Base-by-base conservation (phyloP, 1,140 invertebrate genomes). In the Drosophila carrolli region DNA sequence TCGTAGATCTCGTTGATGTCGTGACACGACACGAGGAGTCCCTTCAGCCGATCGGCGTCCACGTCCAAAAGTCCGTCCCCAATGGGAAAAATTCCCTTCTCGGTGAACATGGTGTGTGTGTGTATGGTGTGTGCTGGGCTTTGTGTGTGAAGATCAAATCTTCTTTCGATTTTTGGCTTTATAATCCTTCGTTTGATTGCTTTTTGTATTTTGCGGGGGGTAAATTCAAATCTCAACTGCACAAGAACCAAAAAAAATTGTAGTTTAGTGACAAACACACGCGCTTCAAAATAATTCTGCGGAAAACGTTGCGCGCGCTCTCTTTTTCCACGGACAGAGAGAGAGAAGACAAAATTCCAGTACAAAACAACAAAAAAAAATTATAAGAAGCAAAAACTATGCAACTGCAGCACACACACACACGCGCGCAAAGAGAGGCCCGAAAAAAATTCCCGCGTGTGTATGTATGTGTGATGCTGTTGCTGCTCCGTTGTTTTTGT, bases 1-100 rank as follows among this genome's bases (percentile, higher is more conserved):
- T 95, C 93, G 92, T 95, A 95, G 63, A 95, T 93, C 81, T 94
- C 94, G 75, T 94, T 94, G 92, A 95, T 95, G 70, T 94, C 94
- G 84, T 94, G 94, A 55, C 53, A 55, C 81, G 93, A 93, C 66
- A 94, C 94, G 80, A 95, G 93, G 77, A 95, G 93, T 84, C 92
- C 93, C 59, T 93, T 93, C 72, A 95, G 92, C 80, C 93, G 92
- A 82, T 94, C 94, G 88, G 94, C 93, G 54, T 93, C 93, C 58
- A 95, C 93, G 92, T 94, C 94, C 91, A 95, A 92, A 65, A 95
- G 93, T 76, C 95, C 95, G 93, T 95, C 94, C 90, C 93, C 94
- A 66, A 93, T 93, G 73, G 93, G 71, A 81, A 83, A 90, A 78
- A 92, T 92, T 60, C 91, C 91, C 80, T 92, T 86, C 71, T 92